Conservation (phyloP, 2,888 invertebrate genomes). For the Enchytraeus crypticus region DNA sequence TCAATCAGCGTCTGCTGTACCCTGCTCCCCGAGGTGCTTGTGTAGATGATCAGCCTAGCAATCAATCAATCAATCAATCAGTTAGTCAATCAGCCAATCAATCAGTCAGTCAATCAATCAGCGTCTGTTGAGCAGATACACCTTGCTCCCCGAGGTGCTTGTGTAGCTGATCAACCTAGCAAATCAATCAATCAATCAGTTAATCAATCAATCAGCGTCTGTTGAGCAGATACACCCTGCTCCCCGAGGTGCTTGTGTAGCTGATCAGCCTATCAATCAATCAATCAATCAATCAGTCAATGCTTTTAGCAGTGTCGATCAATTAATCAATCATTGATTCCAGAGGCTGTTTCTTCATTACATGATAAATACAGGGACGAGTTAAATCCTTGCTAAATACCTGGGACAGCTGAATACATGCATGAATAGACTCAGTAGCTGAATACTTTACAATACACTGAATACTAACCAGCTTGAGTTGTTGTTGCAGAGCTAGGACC, state of each 20-base stretch:
- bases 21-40: conserved; percentile 32
- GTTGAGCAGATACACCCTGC: conserved; percentile 31
- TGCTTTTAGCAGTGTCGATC: background rate
- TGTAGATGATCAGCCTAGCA: conserved; percentile 40
- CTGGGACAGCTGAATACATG: too few species aligned
- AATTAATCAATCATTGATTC: too few species aligned
- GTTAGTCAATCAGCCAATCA: too few species aligned
- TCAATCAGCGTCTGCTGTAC: conserved; percentile 34
- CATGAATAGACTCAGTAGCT: too few species aligned
- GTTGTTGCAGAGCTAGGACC: conserved; percentile 38
- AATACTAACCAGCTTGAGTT: conserved; percentile 35
- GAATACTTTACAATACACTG: too few species aligned
- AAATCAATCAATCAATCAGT: too few species aligned
- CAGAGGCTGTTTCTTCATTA: background rate
- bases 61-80: too few species aligned
- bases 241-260: conserved; percentile 33
- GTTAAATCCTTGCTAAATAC: too few species aligned
- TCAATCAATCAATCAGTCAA: too few species aligned
- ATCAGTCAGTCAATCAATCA: conserved; percentile 40
- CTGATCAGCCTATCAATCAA: conserved; percentile 42
- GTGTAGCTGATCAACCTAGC: conserved; percentile 39
- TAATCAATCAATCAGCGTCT: conserved; percentile 38
- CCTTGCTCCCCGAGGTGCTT: conserved; percentile 32
- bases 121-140: conserved; percentile 32
- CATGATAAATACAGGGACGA: background rate